These are phyloP conservation scores for Gryon sp. DNA, from an alignment of 1,140 invertebrate species.

Conservation along the genomic window DNA sequence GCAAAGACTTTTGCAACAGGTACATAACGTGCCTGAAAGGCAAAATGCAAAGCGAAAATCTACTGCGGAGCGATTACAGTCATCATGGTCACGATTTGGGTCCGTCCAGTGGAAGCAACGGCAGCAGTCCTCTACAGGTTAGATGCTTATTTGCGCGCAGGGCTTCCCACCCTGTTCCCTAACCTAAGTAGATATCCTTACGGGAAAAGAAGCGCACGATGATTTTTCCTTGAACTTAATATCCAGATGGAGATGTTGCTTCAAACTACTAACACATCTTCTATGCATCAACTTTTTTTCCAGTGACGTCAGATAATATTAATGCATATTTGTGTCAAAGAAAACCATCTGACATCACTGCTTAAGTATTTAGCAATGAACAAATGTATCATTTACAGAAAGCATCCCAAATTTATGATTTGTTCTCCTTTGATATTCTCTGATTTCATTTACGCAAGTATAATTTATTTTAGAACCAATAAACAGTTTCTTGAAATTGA, in stretches of 20 bases:
- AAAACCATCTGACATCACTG: constrained; percentile 8
- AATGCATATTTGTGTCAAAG: background rate
- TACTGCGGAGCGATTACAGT: constrained; percentile 87
- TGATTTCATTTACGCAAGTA: too few species aligned
- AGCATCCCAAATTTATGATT: background rate
- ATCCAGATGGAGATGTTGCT: constrained; percentile 27
- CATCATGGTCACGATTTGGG: constrained; percentile 81
- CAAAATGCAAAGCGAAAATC: constrained; percentile 97
- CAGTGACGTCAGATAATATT: constrained; percentile 6
- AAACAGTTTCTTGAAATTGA: background rate
- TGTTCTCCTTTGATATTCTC: background rate
- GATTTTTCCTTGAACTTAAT: constrained; percentile 8
- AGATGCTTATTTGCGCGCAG: constrained; percentile 68
- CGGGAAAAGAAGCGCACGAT: constrained; percentile 70
- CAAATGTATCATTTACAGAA: constrained; percentile 5
- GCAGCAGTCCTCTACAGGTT: constrained; percentile 79
- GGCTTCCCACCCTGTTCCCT: constrained; percentile 68
- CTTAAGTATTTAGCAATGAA: background rate
- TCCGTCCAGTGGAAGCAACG: constrained; percentile 81
- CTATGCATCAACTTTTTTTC: background rate
- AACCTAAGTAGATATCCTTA: constrained; percentile 76
- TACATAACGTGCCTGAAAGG: constrained; percentile 97
- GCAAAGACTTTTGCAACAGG: constrained; percentile 97
- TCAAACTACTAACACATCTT: constrained; percentile 31
- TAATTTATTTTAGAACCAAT: background rate